Evolutionary conservation across 2,113 vertebrate genomes (phyloP).

Genomic region (Formicarius rufipectus): DNA sequence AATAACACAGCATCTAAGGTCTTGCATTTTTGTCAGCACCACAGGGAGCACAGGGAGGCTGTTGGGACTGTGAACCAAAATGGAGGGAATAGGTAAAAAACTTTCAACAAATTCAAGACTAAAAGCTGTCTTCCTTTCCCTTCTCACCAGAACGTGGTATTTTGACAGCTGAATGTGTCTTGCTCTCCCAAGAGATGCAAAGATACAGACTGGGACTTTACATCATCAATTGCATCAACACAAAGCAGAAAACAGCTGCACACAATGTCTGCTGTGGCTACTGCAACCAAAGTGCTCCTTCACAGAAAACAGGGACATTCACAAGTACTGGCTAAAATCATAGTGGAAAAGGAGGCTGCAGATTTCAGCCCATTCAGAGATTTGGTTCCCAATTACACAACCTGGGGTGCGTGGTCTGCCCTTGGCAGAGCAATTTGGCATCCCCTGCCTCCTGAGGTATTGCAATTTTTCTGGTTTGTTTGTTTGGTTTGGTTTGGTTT

Average conservation of each 20-base stretch:
- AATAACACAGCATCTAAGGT: constrained; percentile 14
- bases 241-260: constrained; percentile 33
- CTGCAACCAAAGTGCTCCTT: neutral
- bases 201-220: neutral
- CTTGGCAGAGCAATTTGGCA: neutral
- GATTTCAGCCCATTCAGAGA: neutral
- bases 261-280: neutral
- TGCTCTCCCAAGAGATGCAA: neutral
- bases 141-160: neutral
- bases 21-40: neutral
- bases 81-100: neutral
- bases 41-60: neutral
- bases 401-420: neutral
- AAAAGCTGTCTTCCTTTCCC: neutral
- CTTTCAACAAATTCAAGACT: neutral
- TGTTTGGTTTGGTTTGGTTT: no score
- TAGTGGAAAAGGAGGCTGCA: neutral
- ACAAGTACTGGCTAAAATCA: neutral
- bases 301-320: neutral
- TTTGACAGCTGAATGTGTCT: constrained; percentile 43
- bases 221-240: neutral
- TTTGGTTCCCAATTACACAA: rapidly evolving
- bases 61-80: neutral
- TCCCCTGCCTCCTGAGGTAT: neutral
- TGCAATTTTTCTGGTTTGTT: neutral